These are phyloP conservation scores for Mus spicilegus DNA, from an alignment of 2,113 vertebrate species.

Conservation along the genomic window DNA sequence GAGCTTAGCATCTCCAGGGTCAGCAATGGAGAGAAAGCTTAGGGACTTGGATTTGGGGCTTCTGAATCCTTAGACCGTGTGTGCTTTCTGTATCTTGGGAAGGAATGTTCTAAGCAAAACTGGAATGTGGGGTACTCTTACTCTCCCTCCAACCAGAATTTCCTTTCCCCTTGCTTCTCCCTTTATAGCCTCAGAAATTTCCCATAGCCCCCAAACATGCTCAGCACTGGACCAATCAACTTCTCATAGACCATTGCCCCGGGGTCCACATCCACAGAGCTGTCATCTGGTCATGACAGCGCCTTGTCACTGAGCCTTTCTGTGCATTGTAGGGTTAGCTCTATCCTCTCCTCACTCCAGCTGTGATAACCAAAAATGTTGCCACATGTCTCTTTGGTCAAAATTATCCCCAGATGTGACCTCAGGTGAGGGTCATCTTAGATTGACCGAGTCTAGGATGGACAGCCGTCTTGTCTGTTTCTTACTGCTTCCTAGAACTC, in stretches of 20 bases:
- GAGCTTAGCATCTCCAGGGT: neutral
- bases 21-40: neutral
- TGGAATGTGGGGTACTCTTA: neutral
- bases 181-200: neutral
- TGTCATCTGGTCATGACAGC: no score
- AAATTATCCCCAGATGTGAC: fast-evolving
- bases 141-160: neutral
- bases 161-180: neutral
- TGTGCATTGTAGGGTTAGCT: neutral
- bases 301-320: neutral
- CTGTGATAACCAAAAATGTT: neutral
- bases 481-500: neutral
- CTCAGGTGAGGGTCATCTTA: neutral
- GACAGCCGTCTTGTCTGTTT: neutral
- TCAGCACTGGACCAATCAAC: neutral
- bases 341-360: neutral
- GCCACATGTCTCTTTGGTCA: neutral
- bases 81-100: neutral
- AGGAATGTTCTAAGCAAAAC: neutral
- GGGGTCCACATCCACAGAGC: fast-evolving
- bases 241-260: neutral
- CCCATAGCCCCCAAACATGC: neutral
- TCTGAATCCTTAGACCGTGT: neutral
- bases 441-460: fast-evolving
- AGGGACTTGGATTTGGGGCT: neutral